A percentile compares a stretch with the other conserved stretches of the same genome.
Conservation (phyloP, 2,797 vertebrate genomes). For the Helicolenus hilgendorfi region DNA sequence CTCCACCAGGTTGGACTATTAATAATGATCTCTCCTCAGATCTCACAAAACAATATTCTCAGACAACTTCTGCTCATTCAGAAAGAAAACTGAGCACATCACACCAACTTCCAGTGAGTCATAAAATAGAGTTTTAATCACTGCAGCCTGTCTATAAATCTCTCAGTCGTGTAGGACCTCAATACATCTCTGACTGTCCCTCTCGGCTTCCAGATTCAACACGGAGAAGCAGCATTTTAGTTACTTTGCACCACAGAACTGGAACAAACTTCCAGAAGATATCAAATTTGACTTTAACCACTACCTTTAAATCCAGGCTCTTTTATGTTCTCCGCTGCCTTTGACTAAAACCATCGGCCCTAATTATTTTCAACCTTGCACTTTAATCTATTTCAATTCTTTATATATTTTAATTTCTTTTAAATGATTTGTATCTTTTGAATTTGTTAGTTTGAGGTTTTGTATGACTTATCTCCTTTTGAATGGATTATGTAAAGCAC, state of each 20-base stretch:
- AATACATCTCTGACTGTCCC: neutral
- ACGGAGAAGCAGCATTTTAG: neutral
- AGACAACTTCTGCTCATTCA: neutral
- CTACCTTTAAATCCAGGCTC: neutral
- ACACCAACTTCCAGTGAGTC: neutral
- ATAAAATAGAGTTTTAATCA: neutral
- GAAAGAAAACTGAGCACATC: neutral
- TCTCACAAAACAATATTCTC: neutral
- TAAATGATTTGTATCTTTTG: neutral
- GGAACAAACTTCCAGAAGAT: neutral
- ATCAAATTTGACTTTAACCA: neutral
- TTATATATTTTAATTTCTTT: neutral
- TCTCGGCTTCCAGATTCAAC: neutral
- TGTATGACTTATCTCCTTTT: neutral
- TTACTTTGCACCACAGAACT: neutral
- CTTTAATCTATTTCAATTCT: neutral
- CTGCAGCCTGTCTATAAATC: neutral
- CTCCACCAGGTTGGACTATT: neutral
- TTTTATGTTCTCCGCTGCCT: neutral
- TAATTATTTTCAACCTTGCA: neutral
- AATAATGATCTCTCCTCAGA: neutral
- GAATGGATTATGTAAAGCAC: neutral
- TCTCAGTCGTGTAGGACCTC: neutral
- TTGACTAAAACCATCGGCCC: neutral
- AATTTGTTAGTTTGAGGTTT: neutral